Conservation (phyloP, 1,140 invertebrate genomes). For the Myzus persicae region DNA sequence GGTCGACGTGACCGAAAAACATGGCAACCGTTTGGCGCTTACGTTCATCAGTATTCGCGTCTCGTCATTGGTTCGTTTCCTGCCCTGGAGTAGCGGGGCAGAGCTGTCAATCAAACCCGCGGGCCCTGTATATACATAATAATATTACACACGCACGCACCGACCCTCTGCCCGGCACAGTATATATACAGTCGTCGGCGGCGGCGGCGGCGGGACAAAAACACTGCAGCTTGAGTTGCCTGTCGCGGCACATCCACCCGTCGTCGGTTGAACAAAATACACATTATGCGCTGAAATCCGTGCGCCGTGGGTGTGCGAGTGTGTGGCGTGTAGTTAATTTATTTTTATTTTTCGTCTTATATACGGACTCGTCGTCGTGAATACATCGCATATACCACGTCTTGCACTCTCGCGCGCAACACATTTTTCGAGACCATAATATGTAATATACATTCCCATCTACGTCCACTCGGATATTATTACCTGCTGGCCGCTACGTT, state of each 20-base stretch:
- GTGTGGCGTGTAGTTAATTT: background rate
- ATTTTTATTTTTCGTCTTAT: background rate
- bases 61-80: constrained; percentile 58
- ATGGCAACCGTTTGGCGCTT: constrained; percentile 38
- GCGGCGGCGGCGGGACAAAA: background rate
- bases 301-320: no score
- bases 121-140: background rate
- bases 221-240: background rate
- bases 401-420: background rate
- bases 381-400: background rate
- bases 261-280: background rate
- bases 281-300: background rate
- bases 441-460: background rate
- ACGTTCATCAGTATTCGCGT: constrained; percentile 53
- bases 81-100: constrained; percentile 6
- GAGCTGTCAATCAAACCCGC: constrained; percentile 55
- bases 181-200: background rate
- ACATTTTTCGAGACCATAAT: background rate
- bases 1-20: constrained; percentile 42
- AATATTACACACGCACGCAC: background rate
- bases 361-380: background rate
- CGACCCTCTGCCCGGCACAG: background rate
- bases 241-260: background rate
- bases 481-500: background rate
- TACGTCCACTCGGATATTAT: background rate